Base-by-base conservation (phyloP, 2,797 vertebrate genomes). In the Chelon labrosus region DNA sequence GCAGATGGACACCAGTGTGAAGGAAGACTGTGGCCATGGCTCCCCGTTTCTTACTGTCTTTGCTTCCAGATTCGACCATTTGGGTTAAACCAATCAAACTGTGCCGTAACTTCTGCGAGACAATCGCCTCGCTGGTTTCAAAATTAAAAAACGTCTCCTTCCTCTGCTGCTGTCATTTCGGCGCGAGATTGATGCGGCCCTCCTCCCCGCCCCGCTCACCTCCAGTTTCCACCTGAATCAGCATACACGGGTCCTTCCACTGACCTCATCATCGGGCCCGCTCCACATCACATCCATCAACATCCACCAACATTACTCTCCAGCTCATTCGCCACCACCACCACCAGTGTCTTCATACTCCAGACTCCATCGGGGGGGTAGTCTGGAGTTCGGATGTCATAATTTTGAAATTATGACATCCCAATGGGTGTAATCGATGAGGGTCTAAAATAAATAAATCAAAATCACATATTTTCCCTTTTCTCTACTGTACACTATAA, bases 211-310 rank as follows among this genome's bases (percentile, higher is more conserved):
- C 52, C 12, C 52, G 27, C 14, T 53, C 52, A 31, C 25, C 52
- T 53, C 20, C 52, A 31, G 52, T 53, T 53, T 53, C 16, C 13
- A 16, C 25, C 27, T 53, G 14, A 53, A 25, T 14, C 14, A 35
- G 52, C 25, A 31, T 31, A 9, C 25, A 31, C 2, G 4, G 25
- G 27, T 27, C 52, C 52, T 31, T 35, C 52, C 13, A 13, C 52
- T 53, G 52, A 17, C 52, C 25, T 31, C 52, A n/a, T 31, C 52
- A n/a, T 19, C 5, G 16, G 52, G 7, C 27, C 52, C 14, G 52
- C 25, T 17, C 52, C 25, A 27, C 52, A 25, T 53, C 52, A 53
- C 52, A 53, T 53, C 25, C 25, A 53, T 53, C 46, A 47, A 44
- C 14, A 44, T 44, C 42, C 17, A 7, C 52, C 10, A 17, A 35